phyloP scores from a whole-genome alignment of 2,797 vertebrate genomes.

The Xenops minutus region DNA sequence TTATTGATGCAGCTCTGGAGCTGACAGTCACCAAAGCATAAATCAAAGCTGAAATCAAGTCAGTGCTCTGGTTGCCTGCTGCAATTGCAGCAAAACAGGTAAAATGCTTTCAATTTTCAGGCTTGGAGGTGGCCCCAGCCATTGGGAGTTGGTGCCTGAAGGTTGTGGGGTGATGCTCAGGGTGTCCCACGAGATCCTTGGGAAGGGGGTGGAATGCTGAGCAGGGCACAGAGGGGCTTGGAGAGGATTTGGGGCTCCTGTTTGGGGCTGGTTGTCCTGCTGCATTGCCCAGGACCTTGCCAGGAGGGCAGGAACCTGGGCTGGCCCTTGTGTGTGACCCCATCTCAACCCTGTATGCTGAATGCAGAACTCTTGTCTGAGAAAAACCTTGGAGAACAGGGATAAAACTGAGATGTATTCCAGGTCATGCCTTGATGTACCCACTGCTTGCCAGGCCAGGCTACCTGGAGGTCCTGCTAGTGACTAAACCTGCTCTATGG shows the following conservation, averaged over 20 bases:
- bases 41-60: neutral
- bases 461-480: neutral
- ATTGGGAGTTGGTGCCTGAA: neutral
- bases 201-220: neutral
- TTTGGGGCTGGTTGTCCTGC: neutral
- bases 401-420: neutral
- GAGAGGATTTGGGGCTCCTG: neutral
- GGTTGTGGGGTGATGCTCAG: neutral
- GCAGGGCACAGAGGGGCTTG: neutral
- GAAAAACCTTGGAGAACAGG: too few species aligned
- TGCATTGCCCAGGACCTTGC: neutral
- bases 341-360: fast-evolving
- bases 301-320: neutral
- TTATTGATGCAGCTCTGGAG: neutral
- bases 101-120: fast-evolving
- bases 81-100: neutral
- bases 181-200: neutral
- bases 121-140: fast-evolving
- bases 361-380: neutral
- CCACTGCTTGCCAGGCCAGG: neutral
- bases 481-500: neutral
- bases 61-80: fast-evolving
- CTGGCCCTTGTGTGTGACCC: neutral
- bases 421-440: neutral
- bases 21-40: neutral